Conservation (phyloP, 2,797 vertebrate genomes). For the Orestias chungarensis region DNA sequence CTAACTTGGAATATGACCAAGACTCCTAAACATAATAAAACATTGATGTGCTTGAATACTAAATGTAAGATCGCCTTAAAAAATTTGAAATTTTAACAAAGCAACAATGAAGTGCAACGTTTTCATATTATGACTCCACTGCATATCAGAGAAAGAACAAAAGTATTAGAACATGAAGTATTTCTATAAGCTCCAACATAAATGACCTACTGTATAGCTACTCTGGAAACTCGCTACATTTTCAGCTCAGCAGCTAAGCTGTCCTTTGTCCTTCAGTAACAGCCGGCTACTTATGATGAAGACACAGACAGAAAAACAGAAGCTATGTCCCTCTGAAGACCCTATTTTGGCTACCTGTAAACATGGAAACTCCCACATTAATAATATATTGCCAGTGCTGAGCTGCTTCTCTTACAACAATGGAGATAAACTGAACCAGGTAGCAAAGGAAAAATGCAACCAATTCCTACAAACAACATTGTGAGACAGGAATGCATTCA, state of each 20-base stretch:
- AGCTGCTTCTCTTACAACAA: conserved; percentile 51
- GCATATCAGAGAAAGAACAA: neutral
- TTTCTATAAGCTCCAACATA: neutral
- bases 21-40: neutral
- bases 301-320: conserved; percentile 51
- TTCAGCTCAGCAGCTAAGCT: conserved; percentile 40
- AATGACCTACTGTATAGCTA: neutral
- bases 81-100: neutral
- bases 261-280: conserved; percentile 31
- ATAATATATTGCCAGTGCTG: conserved; percentile 69
- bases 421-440: conserved; percentile 66
- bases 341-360: conserved; percentile 63
- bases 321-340: conserved; percentile 50
- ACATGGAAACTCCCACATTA: conserved; percentile 80
- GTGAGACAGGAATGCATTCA: conserved; percentile 53
- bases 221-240: conserved; percentile 23
- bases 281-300: conserved; percentile 35
- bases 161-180: neutral
- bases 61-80: neutral
- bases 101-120: neutral
- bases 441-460: conserved; percentile 43
- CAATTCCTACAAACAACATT: conserved; percentile 35
- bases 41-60: too few species aligned
- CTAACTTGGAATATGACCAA: neutral
- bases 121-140: neutral